Evolutionary conservation across 2,888 invertebrate genomes (phyloP).

Genomic region (Ormyrus labotus): DNA sequence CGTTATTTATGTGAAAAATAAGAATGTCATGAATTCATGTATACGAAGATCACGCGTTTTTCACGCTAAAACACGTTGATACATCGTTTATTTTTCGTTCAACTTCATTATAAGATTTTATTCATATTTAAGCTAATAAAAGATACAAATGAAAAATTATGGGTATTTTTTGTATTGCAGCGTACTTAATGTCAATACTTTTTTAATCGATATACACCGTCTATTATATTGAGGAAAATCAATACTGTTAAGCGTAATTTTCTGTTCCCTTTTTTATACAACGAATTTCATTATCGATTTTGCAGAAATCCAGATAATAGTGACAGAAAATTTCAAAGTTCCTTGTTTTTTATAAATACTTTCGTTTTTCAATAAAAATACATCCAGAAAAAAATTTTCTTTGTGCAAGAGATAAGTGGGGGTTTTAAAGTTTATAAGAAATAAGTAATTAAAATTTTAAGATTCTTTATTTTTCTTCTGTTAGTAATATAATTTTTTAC

Average conservation of each 20-base stretch:
- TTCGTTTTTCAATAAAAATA: too few species aligned
- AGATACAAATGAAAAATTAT: conserved; percentile 31
- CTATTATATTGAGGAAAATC: background rate
- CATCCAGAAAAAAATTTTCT: too few species aligned
- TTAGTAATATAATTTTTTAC: too few species aligned
- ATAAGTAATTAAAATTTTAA: too few species aligned
- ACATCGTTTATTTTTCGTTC: conserved; percentile 39
- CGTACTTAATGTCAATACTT: conserved; percentile 15
- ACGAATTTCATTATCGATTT: background rate
- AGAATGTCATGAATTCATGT: conserved; percentile 37
- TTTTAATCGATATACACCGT: conserved; percentile 3
- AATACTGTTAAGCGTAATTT: background rate
- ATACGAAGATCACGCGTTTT: conserved; percentile 46
- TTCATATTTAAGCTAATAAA: conserved; percentile 47
- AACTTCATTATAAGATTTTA: conserved; percentile 50
- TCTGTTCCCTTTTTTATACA: background rate
- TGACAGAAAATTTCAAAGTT: background rate
- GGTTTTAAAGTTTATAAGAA: too few species aligned
- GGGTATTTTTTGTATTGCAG: conserved; percentile 39
- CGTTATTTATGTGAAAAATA: background rate
- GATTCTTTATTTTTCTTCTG: too few species aligned
- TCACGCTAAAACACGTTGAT: conserved; percentile 36
- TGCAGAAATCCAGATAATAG: background rate
- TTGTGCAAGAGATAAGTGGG: too few species aligned
- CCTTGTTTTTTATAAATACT: too few species aligned